Evolutionary conservation across 2,113 vertebrate species (phyloP).

Genomic region (Mandrillus leucophaeus): DNA sequence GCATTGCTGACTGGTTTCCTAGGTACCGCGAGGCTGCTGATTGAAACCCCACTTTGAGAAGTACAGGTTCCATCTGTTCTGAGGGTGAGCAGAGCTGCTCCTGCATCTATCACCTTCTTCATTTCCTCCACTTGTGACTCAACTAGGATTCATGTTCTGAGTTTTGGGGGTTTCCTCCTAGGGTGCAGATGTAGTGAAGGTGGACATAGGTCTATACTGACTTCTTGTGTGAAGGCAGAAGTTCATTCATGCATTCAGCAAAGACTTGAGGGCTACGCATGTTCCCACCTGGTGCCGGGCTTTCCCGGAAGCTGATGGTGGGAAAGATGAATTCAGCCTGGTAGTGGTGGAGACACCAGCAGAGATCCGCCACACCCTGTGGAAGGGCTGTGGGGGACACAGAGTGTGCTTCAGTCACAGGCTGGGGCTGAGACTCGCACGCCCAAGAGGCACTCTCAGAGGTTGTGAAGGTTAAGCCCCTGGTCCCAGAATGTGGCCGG

Average conservation of each 20-base stretch:
- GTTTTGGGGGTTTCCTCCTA: not conserved
- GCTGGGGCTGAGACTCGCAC: not conserved
- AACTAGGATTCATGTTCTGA: fast-evolving
- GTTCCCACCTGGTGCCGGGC: fast-evolving
- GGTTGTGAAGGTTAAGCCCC: not conserved
- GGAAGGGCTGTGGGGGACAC: not conserved
- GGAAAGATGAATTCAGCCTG: not conserved
- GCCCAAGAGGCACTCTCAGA: not conserved
- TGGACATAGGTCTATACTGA: not conserved
- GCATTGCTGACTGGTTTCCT: not conserved
- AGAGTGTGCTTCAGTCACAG: fast-evolving
- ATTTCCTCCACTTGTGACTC: not conserved
- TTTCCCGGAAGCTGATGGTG: not conserved
- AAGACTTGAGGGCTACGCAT: not conserved
- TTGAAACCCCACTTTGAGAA: not conserved
- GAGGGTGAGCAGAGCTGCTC: not conserved
- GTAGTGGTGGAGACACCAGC: fast-evolving
- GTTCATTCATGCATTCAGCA: not conserved
- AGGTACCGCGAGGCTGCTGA: fast-evolving
- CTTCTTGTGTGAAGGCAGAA: fast-evolving
- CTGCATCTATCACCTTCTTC: fast-evolving
- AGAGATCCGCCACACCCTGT: not conserved
- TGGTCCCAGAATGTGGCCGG: not conserved
- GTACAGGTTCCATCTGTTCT: fast-evolving
- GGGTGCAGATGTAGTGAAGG: not conserved